Evolutionary conservation across 2,113 vertebrate species (phyloP).

Genomic region (Petroica traversi): DNA sequence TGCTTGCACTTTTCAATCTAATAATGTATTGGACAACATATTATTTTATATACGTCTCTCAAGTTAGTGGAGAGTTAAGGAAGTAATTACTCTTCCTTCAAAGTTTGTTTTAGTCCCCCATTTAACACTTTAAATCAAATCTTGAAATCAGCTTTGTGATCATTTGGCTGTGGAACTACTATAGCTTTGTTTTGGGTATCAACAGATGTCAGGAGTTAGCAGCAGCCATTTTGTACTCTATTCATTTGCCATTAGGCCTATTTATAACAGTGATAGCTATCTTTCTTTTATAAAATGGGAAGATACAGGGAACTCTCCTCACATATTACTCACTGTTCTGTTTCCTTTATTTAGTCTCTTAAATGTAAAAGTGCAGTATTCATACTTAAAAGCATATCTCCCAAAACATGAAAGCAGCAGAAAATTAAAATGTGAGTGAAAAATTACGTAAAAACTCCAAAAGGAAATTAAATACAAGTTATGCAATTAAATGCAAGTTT

Average conservation of each 20-base stretch:
- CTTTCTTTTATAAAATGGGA: not conserved
- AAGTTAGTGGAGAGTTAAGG: not conserved
- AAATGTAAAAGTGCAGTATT: not conserved
- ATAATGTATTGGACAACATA: conserved; percentile 3
- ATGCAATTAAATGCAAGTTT: not conserved
- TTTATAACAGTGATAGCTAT: not conserved
- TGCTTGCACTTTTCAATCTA: conserved; percentile 39
- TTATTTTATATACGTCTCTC: not conserved
- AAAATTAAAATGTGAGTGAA: not conserved
- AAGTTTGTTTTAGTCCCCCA: not conserved
- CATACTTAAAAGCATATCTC: not conserved
- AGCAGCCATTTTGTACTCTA: not conserved
- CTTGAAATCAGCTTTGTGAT: not conserved
- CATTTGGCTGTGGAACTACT: not conserved
- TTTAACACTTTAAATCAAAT: not conserved
- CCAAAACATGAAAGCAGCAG: not conserved
- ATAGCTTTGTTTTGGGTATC: not conserved
- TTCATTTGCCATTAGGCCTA: not conserved
- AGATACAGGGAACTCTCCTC: not conserved
- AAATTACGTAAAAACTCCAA: not conserved
- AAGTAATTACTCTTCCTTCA: not conserved
- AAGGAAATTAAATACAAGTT: not conserved
- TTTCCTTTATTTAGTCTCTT: not conserved
- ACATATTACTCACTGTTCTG: not conserved
- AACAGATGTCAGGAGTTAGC: not conserved